Percentiles rank a stretch among this genome's conserved stretches.
These are phyloP conservation scores for Drosophila emarginata DNA, from an alignment of 2,888 invertebrate species.

Conservation along the genomic window DNA sequence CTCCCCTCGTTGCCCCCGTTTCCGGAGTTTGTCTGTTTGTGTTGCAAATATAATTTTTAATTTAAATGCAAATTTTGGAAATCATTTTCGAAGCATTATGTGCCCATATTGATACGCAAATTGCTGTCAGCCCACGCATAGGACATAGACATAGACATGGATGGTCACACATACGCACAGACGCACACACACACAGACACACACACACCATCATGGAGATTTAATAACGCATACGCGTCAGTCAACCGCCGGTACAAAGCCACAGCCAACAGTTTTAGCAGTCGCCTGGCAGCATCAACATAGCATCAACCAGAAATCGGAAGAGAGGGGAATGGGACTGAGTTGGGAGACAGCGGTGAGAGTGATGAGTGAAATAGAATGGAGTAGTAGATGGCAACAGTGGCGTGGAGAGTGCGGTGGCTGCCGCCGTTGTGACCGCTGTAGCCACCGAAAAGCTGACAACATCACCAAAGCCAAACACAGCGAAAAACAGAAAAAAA, in stretches of 20 bases:
- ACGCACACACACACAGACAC: slow-evolving; percentile 3
- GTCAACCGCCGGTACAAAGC: slow-evolving; percentile 72
- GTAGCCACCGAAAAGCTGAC: slow-evolving; percentile 68
- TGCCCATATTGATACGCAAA: slow-evolving; percentile 78
- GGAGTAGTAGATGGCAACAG: too few relatives aligned
- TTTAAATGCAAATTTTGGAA: slow-evolving; percentile 77
- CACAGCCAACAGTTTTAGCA: slow-evolving; percentile 57
- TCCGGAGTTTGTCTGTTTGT: slow-evolving; percentile 57
- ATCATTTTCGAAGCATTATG: slow-evolving; percentile 78
- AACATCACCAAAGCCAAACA: slow-evolving; percentile 61
- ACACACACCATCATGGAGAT: slow-evolving; percentile 59
- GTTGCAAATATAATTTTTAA: slow-evolving; percentile 78
- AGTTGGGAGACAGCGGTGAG: slow-evolving; percentile 10
- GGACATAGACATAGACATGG: slow-evolving; percentile 43
- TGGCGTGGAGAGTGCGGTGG: slow-evolving; percentile 20
- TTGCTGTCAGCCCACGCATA: slow-evolving; percentile 74
- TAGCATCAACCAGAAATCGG: slow-evolving; percentile 27
- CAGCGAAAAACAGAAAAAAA: slow-evolving; percentile 3
- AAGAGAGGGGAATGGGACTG: neutral
- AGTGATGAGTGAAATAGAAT: neutral
- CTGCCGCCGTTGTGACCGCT: slow-evolving; percentile 53
- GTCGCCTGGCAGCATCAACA: slow-evolving; percentile 24
- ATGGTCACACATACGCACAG: slow-evolving; percentile 21
- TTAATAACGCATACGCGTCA: slow-evolving; percentile 76
- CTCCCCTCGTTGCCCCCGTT: too few relatives aligned